Evolutionary conservation across 2,113 vertebrate genomes (phyloP).

Genomic region (Dolichotis patagonum): DNA sequence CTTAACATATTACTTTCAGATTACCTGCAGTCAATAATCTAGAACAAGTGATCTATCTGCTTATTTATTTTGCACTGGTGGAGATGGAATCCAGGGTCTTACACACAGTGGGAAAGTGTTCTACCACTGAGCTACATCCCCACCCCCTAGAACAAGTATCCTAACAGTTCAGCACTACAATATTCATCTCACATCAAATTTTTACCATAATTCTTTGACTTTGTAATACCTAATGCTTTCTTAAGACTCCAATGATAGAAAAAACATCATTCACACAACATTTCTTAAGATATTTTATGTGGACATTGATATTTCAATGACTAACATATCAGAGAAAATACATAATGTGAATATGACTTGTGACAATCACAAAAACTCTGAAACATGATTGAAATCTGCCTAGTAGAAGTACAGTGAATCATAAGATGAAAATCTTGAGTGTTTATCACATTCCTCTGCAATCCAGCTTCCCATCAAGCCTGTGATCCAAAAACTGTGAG

Average conservation of each 20-base stretch:
- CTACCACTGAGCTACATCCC: not conserved
- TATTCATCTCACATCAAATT: not conserved
- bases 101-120: not conserved
- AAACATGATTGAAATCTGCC: slow-evolving; percentile 75
- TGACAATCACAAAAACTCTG: slow-evolving; percentile 61
- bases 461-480: slow-evolving; percentile 73
- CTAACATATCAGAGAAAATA: not conserved
- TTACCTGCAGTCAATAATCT: not conserved
- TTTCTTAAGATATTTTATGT: not conserved
- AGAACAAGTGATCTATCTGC: not conserved
- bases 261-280: not conserved
- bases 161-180: not conserved
- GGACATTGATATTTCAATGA: not conserved
- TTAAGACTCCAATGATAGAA: not conserved
- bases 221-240: not conserved
- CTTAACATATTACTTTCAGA: not conserved
- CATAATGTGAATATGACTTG: slow-evolving; percentile 63
- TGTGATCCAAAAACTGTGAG: slow-evolving; percentile 79
- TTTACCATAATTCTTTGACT: slow-evolving; percentile 14
- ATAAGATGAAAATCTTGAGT: slow-evolving; percentile 80
- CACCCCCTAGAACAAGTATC: not conserved
- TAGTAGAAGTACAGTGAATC: slow-evolving; percentile 73
- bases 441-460: slow-evolving; percentile 71
- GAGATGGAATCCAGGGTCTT: not conserved
- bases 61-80: not conserved